Conservation (phyloP, 2,113 vertebrate genomes). For the Ptilorrhoa leucosticta region DNA sequence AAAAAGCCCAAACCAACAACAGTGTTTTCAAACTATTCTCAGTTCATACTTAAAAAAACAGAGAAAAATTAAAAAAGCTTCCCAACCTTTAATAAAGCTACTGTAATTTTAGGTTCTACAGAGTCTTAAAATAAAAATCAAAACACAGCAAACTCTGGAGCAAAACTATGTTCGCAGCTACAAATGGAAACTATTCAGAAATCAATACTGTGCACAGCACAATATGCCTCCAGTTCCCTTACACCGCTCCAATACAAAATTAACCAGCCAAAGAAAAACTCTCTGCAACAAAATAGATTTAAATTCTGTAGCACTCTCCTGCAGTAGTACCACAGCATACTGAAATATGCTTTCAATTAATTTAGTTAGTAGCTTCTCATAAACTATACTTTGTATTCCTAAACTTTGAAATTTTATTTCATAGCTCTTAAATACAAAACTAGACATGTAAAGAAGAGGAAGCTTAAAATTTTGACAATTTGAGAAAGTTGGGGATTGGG, state of each 20-base stretch:
- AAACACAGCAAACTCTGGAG: not conserved
- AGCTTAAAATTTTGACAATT: not conserved
- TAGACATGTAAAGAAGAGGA: not conserved
- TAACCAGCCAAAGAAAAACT: not conserved
- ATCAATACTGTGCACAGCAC: not conserved
- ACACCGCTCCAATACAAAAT: not conserved
- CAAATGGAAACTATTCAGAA: not conserved
- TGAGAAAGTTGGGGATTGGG: not conserved
- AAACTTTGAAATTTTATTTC: not conserved
- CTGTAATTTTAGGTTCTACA: not conserved
- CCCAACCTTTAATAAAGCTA: not conserved
- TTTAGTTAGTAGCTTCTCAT: not conserved
- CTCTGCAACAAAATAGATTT: not conserved
- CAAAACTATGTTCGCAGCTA: not conserved
- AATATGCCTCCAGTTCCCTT: not conserved
- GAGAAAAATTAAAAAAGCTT: not conserved
- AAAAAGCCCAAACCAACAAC: not conserved
- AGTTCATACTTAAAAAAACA: not conserved
- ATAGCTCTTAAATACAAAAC: not conserved
- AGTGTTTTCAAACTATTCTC: not conserved
- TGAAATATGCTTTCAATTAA: not conserved
- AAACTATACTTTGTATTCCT: not conserved
- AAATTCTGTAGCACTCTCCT: not conserved
- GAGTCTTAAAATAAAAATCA: not conserved
- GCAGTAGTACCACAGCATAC: not conserved